Evolutionary conservation across 2,113 vertebrate species (phyloP), one percentile per base, ranked within the genome.

Genomic region (Galbula dea): DNA sequence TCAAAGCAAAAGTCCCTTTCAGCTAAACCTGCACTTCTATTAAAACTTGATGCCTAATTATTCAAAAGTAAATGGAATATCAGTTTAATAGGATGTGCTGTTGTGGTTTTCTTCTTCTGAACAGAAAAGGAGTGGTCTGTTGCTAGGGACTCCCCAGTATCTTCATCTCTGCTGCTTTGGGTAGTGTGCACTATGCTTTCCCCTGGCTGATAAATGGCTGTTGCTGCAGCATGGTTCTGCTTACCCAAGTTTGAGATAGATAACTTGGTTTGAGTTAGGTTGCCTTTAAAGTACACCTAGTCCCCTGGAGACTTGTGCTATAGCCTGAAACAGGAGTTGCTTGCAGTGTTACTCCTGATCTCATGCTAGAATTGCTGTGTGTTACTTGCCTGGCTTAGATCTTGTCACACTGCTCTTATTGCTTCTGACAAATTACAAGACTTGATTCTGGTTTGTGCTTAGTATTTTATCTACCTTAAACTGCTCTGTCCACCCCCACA

Each of bases 341-440:
- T 71, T 91, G 54, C 41, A 22, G 54, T n/a, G 49, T 55, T 80
- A 7, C 19, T 58, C 54, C 61, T 41, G 37, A 69, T 91, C 26
- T 43, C 2, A 6, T 80, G 30, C 78, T 90, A 32, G 55, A 82
- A 69, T 27, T 86, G 46, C 75, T 58, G 32, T 32, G 55, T 73
- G 59, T 71, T 85, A 68, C 26, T 75, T 75, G 16, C 67, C 79
- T 59, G 72, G 43, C 49, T 73, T 89, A 36, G 54, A 74, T 95
- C 82, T 67, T 81, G 85, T 83, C 3, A 9, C 59, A 4, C n/a
- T 76, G 46, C 84, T 94, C 54, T 92, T 89, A 85, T 12, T n/a
- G 51, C 36, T 87, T 51, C 75, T 88, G 89, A 92, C 67, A 85
- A 74, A 86, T 80, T 71, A 86, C 84, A 72, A 71, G 79, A 68